phyloP scores from a whole-genome alignment of 2,888 invertebrate genomes.

The Melinaea marsaeus region DNA sequence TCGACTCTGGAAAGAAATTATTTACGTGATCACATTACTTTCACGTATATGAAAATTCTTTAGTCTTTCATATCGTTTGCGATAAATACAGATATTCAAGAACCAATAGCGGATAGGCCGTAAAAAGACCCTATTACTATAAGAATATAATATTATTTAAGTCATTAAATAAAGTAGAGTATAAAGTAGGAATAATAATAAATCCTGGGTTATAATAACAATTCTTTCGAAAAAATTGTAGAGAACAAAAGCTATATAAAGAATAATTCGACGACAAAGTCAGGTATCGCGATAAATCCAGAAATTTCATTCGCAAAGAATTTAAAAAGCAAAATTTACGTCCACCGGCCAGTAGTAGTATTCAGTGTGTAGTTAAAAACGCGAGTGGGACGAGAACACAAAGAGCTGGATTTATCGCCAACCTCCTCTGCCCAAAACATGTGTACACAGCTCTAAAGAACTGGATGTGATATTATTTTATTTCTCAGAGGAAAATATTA shows the following conservation, averaged over 20 bases:
- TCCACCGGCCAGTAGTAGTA: slow-evolving; percentile 9
- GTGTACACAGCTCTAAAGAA: slow-evolving; percentile 35
- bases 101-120: too few relatives aligned
- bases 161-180: too few relatives aligned
- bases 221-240: slow-evolving; percentile 11
- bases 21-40: slow-evolving; percentile 16
- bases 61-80: background rate
- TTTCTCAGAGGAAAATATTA: background rate
- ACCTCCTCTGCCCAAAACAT: slow-evolving; percentile 65
- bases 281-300: slow-evolving; percentile 6
- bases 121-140: too few relatives aligned
- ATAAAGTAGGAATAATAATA: too few relatives aligned
- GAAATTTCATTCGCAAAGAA: slow-evolving; percentile 25
- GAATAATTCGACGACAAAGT: slow-evolving; percentile 12
- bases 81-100: too few relatives aligned
- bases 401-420: slow-evolving; percentile 68
- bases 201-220: too few relatives aligned
- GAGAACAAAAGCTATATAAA: slow-evolving; percentile 21
- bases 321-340: slow-evolving; percentile 23
- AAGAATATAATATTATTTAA: too few relatives aligned
- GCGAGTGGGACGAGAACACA: slow-evolving; percentile 54
- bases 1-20: slow-evolving; percentile 30
- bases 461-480: slow-evolving; percentile 34
- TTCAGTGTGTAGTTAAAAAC: slow-evolving; percentile 45
- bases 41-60: slow-evolving; percentile 21